A percentile compares a stretch with the other conserved stretches of the same genome.
Conservation (phyloP, 2,113 vertebrate species). For the Narcine bancroftii region DNA sequence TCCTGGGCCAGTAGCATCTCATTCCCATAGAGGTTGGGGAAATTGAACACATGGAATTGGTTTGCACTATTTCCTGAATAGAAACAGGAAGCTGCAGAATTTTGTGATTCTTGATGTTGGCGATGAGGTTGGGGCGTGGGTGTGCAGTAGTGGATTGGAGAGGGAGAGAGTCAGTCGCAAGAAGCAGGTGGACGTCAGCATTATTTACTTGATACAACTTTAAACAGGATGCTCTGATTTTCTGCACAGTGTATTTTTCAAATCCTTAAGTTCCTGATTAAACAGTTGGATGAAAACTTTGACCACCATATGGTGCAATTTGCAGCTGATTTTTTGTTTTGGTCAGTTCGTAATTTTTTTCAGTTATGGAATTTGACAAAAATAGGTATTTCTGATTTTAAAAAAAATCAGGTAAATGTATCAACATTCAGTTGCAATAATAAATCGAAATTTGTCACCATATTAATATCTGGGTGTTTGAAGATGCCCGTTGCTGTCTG, state of each 20-base stretch:
- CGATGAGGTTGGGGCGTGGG: too few relatives aligned
- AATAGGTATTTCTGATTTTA: too few relatives aligned
- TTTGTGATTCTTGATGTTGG: not conserved
- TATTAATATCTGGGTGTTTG: too few relatives aligned
- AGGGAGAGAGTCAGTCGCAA: not conserved
- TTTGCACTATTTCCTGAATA: not conserved
- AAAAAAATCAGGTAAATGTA: too few relatives aligned
- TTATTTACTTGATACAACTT: not conserved
- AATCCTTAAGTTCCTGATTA: not conserved
- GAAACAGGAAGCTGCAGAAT: not conserved
- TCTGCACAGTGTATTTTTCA: not conserved
- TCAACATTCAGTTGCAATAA: too few relatives aligned
- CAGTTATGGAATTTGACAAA: too few relatives aligned
- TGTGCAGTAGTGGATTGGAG: too few relatives aligned
- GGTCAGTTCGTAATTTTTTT: too few relatives aligned
- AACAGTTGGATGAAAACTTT: not conserved
- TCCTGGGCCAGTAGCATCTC: too few relatives aligned
- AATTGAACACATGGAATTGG: not conserved
- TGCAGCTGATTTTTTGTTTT: too few relatives aligned
- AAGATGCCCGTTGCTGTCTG: too few relatives aligned
- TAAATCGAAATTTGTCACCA: too few relatives aligned
- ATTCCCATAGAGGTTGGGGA: not conserved
- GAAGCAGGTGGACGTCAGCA: not conserved
- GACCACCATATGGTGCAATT: not conserved
- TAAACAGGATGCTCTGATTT: not conserved